phyloP scores from a whole-genome alignment of 2,888 invertebrate genomes.

The Megastigmus dorsalis region DNA sequence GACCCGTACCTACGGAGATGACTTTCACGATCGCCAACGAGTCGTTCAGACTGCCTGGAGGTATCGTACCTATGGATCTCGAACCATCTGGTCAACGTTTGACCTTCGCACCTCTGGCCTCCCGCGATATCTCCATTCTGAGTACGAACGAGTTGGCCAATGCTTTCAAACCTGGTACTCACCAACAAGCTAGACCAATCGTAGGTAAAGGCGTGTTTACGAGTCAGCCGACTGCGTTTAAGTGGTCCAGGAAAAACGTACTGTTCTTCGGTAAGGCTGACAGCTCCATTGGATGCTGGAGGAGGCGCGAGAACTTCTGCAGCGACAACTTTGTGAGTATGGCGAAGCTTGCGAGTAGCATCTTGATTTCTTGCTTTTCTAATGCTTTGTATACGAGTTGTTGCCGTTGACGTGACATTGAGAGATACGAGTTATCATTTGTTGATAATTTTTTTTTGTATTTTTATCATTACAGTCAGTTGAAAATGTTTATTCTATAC shows the following conservation, averaged over 20 bases:
- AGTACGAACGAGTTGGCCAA: not conserved
- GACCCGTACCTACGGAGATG: not conserved
- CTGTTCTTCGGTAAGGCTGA: constrained; percentile 13
- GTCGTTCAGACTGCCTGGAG: not conserved
- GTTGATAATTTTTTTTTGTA: no score
- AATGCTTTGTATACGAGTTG: no score
- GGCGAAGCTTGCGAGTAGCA: no score
- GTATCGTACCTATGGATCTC: constrained; percentile 15
- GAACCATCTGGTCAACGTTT: not conserved
- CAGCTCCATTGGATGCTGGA: constrained; percentile 14
- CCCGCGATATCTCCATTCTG: not conserved
- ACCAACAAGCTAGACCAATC: not conserved
- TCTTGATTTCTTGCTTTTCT: no score
- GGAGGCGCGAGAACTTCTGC: no score
- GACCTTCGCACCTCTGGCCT: constrained; percentile 22
- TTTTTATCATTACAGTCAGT: no score
- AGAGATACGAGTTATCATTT: no score
- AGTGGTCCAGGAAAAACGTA: not conserved
- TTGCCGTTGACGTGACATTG: no score
- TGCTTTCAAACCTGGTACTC: not conserved
- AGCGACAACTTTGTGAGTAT: no score
- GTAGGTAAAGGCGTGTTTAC: not conserved
- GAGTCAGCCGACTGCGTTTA: not conserved
- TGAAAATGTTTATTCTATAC: no score
- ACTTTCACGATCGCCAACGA: constrained; percentile 12